Base-by-base conservation (phyloP, 2,888 invertebrate species). In the Beris chalybata region DNA sequence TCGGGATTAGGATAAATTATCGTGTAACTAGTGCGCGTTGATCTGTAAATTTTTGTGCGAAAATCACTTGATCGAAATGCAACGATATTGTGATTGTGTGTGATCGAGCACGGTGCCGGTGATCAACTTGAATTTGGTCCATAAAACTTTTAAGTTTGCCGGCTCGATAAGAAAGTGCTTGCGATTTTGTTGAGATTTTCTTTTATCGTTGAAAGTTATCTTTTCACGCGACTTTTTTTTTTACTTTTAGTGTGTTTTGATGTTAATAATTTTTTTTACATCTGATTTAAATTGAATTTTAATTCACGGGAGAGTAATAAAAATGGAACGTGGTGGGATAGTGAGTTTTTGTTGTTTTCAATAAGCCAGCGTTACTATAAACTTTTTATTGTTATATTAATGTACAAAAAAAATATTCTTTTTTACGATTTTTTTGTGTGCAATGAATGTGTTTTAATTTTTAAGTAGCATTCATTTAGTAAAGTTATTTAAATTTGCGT, bases 401-500 rank as follows among this genome's bases (percentile, higher is more conserved):
- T 38, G 22, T 22, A 22, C 22, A 22, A 22, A n/a, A 3, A 13
- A 48, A 7, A 48, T 15, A 15, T 1, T 48, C 15, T 48, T 48
- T 15, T 52, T 22, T 52, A 5, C 22, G 38, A 59, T 61, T 61
- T 50, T 9, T 29, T 4, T 59, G 30, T 38, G 38, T 52, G 61
- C 50, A 50, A 47, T 59, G 58, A 50, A 47, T 59, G 58, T 22
- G 22, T 48, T 59, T 38, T 15, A 15, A 12, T 6, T 53, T 53
- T 31, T 64, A 30, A 54, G 30, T 54, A 64, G 45, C 29, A 31
- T 64, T 30, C 30, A 31, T 30, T n/a, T 48, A 30, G 30, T 44
- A 56, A 44, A 48, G 30, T 22, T 50, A 61, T 47, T 13, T 38
- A 22, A 22, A 22, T 22, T 22, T 22, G 22, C 22, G 47, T 63